phyloP scores from a whole-genome alignment of 2,888 invertebrate genomes.

The Pammene fasciana region DNA sequence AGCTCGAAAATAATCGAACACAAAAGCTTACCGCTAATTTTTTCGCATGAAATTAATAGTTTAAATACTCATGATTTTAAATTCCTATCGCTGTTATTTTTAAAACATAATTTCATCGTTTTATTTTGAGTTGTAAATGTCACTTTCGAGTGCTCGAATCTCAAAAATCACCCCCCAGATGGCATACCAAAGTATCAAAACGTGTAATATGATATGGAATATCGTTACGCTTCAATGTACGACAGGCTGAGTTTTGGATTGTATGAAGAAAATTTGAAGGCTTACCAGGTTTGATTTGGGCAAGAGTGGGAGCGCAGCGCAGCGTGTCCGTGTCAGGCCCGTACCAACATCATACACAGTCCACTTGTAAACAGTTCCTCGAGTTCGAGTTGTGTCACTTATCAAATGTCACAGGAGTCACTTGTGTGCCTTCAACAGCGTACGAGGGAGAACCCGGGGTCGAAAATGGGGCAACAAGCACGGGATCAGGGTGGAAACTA shows the following conservation, averaged over 20 bases:
- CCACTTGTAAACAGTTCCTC: conserved; percentile 51
- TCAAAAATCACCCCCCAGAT: too few species aligned
- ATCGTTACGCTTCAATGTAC: conserved; percentile 5
- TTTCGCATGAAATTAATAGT: too few species aligned
- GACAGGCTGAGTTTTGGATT: background rate
- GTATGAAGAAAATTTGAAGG: conserved; percentile 6
- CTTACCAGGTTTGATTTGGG: conserved; percentile 52
- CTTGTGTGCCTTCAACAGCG: conserved; percentile 53
- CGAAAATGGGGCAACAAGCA: conserved; percentile 48
- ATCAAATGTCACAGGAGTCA: conserved; percentile 43
- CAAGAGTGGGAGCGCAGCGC: conserved; percentile 47
- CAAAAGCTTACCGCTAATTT: too few species aligned
- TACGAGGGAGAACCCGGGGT: conserved; percentile 50
- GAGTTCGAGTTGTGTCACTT: conserved; percentile 43
- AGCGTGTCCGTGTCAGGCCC: conserved; percentile 57
- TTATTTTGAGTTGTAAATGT: too few species aligned
- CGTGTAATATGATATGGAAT: background rate
- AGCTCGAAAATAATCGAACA: too few species aligned
- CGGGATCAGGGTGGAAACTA: conserved; percentile 54
- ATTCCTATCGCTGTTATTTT: too few species aligned
- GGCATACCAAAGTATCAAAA: background rate
- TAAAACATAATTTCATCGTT: too few species aligned
- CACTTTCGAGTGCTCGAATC: too few species aligned
- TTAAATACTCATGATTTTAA: too few species aligned
- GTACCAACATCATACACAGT: conserved; percentile 59